Conservation (phyloP, 2,888 invertebrate genomes). For the Agrotis puta region DNA sequence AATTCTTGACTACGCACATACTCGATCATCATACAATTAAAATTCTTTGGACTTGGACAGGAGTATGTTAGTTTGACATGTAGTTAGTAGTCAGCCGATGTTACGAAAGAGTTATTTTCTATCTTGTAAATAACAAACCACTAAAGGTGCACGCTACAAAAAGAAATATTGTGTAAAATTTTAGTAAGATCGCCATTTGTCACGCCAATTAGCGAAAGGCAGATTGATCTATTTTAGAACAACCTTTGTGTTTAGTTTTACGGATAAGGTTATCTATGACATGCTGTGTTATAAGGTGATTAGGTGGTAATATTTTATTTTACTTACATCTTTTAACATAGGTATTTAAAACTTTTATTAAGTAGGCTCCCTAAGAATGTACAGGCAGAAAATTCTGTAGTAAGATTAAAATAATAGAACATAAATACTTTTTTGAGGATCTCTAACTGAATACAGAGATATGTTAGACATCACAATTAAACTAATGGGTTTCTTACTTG, state of each 20-base stretch:
- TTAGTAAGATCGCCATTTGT: constrained; percentile 46
- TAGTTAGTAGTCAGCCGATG: constrained; percentile 4
- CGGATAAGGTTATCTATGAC: constrained; percentile 26
- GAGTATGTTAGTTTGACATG: constrained; percentile 21
- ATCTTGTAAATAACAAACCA: constrained; percentile 45
- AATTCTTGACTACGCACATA: constrained; percentile 3
- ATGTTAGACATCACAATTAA: too few species aligned
- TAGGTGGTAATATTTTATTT: background rate
- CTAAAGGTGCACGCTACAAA: constrained; percentile 56
- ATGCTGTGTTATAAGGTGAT: background rate
- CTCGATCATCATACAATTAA: constrained; percentile 40
- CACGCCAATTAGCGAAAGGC: constrained; percentile 53
- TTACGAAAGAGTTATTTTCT: constrained; percentile 52
- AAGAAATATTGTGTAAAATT: constrained; percentile 54
- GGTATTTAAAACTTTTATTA: background rate
- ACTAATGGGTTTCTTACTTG: too few species aligned
- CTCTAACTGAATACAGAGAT: too few species aligned
- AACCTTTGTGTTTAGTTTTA: constrained; percentile 35
- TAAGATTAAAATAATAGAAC: too few species aligned
- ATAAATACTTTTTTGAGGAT: too few species aligned
- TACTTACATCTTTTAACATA: background rate
- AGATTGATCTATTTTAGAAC: constrained; percentile 57
- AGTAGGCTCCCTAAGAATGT: background rate
- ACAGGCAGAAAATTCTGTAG: too few species aligned
- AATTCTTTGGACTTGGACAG: constrained; percentile 23